Percentiles rank a stretch among this genome's conserved stretches.
phyloP scores from a whole-genome alignment of 2,888 invertebrate genomes.

The Tachina grossa region DNA sequence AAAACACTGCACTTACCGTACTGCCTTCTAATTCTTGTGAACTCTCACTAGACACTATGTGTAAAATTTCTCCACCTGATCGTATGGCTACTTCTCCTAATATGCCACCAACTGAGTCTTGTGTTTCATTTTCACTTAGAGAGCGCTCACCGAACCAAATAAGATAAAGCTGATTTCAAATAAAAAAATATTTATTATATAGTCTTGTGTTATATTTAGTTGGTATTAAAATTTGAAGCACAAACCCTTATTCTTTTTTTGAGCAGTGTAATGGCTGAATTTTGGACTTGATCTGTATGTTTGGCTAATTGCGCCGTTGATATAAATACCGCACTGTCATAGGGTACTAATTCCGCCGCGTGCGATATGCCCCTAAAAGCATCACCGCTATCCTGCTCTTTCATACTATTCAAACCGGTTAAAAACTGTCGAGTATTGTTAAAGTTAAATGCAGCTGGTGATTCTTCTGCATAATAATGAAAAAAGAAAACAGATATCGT shows the following conservation, averaged over 20 bases:
- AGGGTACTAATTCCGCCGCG: constrained; percentile 86
- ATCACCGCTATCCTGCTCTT: constrained; percentile 83
- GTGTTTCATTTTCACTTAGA: constrained; percentile 81
- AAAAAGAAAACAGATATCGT: not conserved
- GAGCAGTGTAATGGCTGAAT: constrained; percentile 82
- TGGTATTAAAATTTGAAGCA: not conserved
- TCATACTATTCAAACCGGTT: constrained; percentile 81
- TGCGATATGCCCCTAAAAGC: constrained; percentile 85
- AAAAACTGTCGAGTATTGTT: constrained; percentile 82
- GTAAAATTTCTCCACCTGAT: constrained; percentile 83
- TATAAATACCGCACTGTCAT: constrained; percentile 86
- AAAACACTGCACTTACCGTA: constrained; percentile 77
- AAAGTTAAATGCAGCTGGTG: constrained; percentile 81
- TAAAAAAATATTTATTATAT: not conserved
- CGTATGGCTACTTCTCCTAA: constrained; percentile 83
- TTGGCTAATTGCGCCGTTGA: constrained; percentile 85
- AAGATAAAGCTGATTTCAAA: constrained; percentile 81
- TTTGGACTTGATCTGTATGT: constrained; percentile 83
- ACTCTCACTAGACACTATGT: constrained; percentile 81
- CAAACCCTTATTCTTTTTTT: constrained; percentile 83
- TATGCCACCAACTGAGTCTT: constrained; percentile 81
- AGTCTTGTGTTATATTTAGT: constrained; percentile 30
- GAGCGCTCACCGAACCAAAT: constrained; percentile 83
- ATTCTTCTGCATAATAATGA: constrained; percentile 74
- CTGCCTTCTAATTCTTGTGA: constrained; percentile 81